Conservation (phyloP, 2,113 vertebrate genomes). For the Xyliphius kryptos region DNA sequence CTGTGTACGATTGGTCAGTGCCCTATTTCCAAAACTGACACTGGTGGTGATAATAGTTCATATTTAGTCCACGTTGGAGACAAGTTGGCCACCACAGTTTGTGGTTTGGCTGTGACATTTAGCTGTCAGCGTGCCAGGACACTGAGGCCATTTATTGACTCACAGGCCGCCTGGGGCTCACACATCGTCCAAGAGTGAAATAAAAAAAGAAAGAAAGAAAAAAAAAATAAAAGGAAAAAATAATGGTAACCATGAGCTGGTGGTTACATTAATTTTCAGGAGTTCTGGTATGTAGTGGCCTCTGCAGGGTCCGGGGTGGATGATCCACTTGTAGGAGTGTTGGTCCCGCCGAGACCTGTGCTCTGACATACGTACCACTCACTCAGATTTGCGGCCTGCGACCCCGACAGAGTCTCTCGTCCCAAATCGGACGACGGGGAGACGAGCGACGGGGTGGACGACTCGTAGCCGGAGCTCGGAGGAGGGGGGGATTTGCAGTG, state of each 20-base stretch:
- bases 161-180: background rate
- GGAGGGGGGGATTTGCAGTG: constrained; percentile 96
- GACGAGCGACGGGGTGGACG: constrained; percentile 82
- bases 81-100: constrained; percentile 36
- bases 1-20: constrained; percentile 41
- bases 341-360: constrained; percentile 66
- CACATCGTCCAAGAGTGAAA: constrained; percentile 12
- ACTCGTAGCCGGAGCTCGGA: constrained; percentile 89
- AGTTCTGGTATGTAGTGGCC: constrained; percentile 58
- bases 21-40: constrained; percentile 41
- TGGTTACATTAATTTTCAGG: constrained; percentile 56
- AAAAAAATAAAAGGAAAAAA: constrained; percentile 19
- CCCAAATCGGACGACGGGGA: constrained; percentile 89
- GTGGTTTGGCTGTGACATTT: constrained; percentile 38
- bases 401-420: constrained; percentile 73
- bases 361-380: constrained; percentile 96
- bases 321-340: constrained; percentile 62
- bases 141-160: constrained; percentile 33
- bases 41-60: constrained; percentile 35
- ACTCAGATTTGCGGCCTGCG: constrained; percentile 82
- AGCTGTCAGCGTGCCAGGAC: constrained; percentile 45
- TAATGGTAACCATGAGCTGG: constrained; percentile 7
- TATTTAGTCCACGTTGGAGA: constrained; percentile 47
- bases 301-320: constrained; percentile 66
- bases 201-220: constrained; percentile 18